Conservation (phyloP, 2,888 invertebrate genomes). For the Pollenia amentaria region DNA sequence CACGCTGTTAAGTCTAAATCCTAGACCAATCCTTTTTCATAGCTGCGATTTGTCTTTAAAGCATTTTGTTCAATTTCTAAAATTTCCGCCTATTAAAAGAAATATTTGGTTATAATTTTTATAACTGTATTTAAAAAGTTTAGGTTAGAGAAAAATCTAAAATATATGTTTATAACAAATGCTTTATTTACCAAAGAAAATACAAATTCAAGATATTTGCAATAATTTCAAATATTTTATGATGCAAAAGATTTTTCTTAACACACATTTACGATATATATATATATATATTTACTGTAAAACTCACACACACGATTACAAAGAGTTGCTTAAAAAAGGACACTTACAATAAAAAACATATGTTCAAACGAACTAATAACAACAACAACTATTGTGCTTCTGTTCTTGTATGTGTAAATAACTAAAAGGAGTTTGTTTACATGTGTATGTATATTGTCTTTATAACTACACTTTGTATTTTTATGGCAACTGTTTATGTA, state of each 20-base stretch:
- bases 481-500: constrained; percentile 1
- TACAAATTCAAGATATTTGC: constrained; percentile 10
- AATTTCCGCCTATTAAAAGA: no score
- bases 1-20: no score
- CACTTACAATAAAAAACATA: constrained; percentile 25
- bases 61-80: no score
- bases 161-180: background rate
- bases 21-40: no score
- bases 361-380: constrained; percentile 30
- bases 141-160: no score
- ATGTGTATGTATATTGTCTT: background rate
- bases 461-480: constrained; percentile 28
- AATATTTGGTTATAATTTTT: no score
- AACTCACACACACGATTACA: background rate
- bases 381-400: constrained; percentile 28
- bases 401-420: background rate
- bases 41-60: no score
- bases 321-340: constrained; percentile 24
- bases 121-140: no score
- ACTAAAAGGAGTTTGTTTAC: background rate
- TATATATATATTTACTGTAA: background rate
- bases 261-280: background rate
- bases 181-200: background rate
- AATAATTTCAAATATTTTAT: constrained; percentile 41
- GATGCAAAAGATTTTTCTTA: constrained; percentile 20